Evolutionary conservation across 37 sponge, comb jelly and placozoan genomes (phyloP).

Genomic region (Ephydatia muelleri): DNA sequence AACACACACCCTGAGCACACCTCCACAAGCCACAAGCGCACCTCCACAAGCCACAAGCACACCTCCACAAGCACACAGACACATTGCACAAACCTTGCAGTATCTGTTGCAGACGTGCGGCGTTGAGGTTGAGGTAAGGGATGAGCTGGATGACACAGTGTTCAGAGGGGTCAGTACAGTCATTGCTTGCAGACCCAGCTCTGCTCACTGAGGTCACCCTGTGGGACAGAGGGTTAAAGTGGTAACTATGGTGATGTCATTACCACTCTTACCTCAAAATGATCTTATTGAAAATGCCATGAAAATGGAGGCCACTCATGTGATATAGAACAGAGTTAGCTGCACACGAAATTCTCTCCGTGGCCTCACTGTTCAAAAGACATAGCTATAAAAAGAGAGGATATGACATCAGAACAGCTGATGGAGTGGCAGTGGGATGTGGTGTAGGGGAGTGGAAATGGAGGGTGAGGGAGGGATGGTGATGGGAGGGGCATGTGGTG

Average conservation of each 20-base stretch:
- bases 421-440: neutral
- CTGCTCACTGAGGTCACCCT: constrained; percentile 68
- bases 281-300: constrained; percentile 82
- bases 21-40: neutral
- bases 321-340: constrained; percentile 64
- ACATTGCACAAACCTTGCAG: constrained; percentile 34
- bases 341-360: neutral
- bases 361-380: constrained; percentile 36
- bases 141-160: constrained; percentile 68
- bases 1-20: neutral
- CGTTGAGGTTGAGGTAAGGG: constrained; percentile 72
- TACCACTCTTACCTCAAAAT: constrained; percentile 53
- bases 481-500: neutral
- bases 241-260: neutral
- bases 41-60: neutral
- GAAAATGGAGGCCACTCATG: constrained; percentile 76
- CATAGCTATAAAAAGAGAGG: constrained; percentile 29
- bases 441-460: too few relatives aligned
- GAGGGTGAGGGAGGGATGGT: neutral
- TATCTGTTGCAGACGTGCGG: constrained; percentile 66
- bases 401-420: neutral
- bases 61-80: neutral
- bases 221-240: neutral
- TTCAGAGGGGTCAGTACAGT: neutral
- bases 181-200: neutral